Evolutionary conservation across 2,888 invertebrate species (phyloP), one percentile per base, ranked within the genome.

Genomic region (Lasioglossum calceatum): DNA sequence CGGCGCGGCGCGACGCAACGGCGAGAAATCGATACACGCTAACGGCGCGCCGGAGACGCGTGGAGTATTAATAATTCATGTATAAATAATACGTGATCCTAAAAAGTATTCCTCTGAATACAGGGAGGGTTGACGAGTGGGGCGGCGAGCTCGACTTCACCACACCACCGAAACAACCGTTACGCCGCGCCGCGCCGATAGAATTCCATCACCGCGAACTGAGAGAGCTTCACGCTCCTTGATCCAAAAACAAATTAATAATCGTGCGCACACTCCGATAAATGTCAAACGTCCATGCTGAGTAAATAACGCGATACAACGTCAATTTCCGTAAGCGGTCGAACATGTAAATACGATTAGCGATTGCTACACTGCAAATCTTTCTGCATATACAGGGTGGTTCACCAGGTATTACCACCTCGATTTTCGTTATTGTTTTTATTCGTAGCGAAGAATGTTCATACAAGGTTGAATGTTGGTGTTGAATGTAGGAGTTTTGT

Each of bases 81-180:
- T 85, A 82, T 87, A 85, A 87, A 87, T 87, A 85, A 87, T 85
- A 64, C 70, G 36, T 79, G 77, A 73, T 77, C 67, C 76, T 85
- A 84, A 84, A 84, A 79, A 84, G 85, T 36, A 84, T 73, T 32
- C 36, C 54, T 36, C 16, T 27, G 36, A 36, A 79, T 44, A 75
- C 19, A 39, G 36, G 10, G 16, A 2, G 5, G 27, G 12, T 54
- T 54, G 54, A 54, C 54, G n/a, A 54, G 54, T n/a, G 61, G 61
- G 61, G 61, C n/a, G 14, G 27, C 61, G 61, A 27, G 27, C 14
- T 27, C 61, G 61, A 61, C 27, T 77, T 54, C 50, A 3, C 5
- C 39, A 36, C 4, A 36, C 4, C 39, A n/a, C 54, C n/a, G 44
- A 47, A 23, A 67, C 54, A 44, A 16, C 44, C 19, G 14, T 32